phyloP scores from a whole-genome alignment of 2,888 invertebrate genomes.

The Ectemnius continuus region DNA sequence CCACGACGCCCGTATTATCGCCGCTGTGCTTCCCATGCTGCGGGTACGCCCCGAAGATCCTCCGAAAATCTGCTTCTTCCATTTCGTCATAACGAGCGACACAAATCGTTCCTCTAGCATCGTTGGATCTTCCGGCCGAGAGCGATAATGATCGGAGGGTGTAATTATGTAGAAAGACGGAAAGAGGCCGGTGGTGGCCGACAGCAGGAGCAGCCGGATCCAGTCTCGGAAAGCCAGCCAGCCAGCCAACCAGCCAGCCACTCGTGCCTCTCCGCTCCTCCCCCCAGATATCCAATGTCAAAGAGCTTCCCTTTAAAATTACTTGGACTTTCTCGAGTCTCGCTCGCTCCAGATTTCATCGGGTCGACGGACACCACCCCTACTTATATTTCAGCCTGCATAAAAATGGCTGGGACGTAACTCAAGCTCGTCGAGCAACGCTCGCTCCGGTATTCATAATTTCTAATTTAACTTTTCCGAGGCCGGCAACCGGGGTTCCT shows the following conservation, averaged over 20 bases:
- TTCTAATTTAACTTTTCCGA: conserved; percentile 29
- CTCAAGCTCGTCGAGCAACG: not conserved
- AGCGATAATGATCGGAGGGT: conserved; percentile 10
- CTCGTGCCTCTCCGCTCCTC: too few relatives aligned
- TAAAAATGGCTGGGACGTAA: not conserved
- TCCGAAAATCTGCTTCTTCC: conserved; percentile 30
- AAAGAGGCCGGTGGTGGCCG: not conserved
- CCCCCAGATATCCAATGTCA: too few relatives aligned
- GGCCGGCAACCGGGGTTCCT: not conserved
- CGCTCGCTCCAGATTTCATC: too few relatives aligned
- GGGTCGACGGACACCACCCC: too few relatives aligned
- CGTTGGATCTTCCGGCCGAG: not conserved
- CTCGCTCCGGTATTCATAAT: conserved; percentile 11
- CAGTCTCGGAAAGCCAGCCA: too few relatives aligned
- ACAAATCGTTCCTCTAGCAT: not conserved
- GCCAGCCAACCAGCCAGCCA: too few relatives aligned
- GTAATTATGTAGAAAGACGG: not conserved
- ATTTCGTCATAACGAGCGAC: conserved; percentile 21
- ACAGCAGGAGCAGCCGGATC: too few relatives aligned
- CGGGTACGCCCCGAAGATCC: conserved; percentile 29
- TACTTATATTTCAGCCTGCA: not conserved
- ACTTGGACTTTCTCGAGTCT: too few relatives aligned
- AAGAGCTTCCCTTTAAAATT: too few relatives aligned
- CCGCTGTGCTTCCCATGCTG: conserved; percentile 52
- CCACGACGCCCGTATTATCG: conserved; percentile 56